Conservation (phyloP, 2,113 vertebrate species). For the Saimiri boliviensis region DNA sequence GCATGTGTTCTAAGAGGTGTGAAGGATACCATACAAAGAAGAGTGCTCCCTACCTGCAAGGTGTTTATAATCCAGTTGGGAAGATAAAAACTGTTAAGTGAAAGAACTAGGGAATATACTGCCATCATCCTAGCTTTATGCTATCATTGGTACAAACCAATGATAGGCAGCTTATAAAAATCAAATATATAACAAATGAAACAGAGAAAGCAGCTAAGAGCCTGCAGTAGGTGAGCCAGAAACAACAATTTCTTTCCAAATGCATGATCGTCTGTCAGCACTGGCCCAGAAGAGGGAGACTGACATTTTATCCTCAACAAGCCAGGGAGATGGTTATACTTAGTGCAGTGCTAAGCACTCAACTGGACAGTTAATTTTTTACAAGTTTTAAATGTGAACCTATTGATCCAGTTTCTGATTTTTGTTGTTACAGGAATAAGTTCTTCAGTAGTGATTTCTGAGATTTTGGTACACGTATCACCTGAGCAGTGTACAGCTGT, state of each 20-base stretch:
- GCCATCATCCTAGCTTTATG: neutral
- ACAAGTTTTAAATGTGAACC: neutral
- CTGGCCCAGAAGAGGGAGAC: neutral
- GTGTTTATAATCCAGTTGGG: neutral
- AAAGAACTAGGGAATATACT: neutral
- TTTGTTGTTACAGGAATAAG: no score
- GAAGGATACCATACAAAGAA: neutral
- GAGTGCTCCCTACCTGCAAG: neutral
- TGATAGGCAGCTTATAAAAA: neutral
- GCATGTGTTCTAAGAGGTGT: neutral
- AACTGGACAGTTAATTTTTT: neutral
- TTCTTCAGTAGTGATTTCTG: no score
- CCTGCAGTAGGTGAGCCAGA: neutral
- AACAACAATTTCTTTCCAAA: neutral
- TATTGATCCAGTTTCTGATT: neutral
- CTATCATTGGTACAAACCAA: neutral
- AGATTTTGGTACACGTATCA: no score
- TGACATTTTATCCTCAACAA: constrained; percentile 28
- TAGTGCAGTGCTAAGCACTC: neutral
- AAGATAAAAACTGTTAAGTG: neutral
- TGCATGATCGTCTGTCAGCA: constrained; percentile 29
- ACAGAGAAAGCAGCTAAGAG: neutral
- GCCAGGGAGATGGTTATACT: neutral
- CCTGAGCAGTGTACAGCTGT: no score
- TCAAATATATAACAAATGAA: neutral